Percentiles rank a stretch among this genome's conserved stretches.
Evolutionary conservation across 2,797 vertebrate species (phyloP).

Genomic region (Lepilemur ruficaudatus): DNA sequence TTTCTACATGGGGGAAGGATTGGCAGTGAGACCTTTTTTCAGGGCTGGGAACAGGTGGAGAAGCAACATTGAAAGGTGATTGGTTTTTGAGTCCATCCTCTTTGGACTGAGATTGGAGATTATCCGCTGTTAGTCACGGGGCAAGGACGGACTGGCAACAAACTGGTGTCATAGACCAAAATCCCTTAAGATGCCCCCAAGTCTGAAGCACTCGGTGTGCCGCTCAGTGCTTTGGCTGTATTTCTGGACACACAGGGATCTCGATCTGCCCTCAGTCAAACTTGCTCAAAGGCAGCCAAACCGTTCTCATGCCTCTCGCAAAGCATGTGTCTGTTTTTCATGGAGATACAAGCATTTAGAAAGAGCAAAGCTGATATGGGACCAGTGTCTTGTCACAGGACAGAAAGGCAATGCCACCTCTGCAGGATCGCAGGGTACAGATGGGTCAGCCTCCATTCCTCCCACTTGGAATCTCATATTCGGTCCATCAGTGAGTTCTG

Average conservation of each 20-base stretch:
- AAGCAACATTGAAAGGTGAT: not conserved
- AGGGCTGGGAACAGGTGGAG: not conserved
- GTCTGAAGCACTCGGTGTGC: not conserved
- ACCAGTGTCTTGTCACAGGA: not conserved
- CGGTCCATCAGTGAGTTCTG: not conserved
- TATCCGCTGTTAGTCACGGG: not conserved
- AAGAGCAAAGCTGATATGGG: not conserved
- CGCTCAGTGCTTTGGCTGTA: not conserved
- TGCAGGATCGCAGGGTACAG: not conserved
- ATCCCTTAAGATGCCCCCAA: not conserved
- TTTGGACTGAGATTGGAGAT: not conserved
- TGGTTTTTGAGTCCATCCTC: not conserved
- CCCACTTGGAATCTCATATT: not conserved
- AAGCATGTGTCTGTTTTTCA: not conserved
- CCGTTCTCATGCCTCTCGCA: rapidly evolving
- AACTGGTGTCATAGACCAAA: not conserved
- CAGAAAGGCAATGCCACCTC: not conserved
- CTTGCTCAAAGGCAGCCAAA: not conserved
- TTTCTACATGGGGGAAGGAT: not conserved
- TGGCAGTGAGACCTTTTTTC: not conserved
- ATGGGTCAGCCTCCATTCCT: not conserved
- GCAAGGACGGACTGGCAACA: not conserved
- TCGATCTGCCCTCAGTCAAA: not conserved
- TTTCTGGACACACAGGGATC: not conserved
- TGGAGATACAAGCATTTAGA: rapidly evolving